phyloP scores from a whole-genome alignment of 2,888 invertebrate genomes.

The Sisyra nigra region DNA sequence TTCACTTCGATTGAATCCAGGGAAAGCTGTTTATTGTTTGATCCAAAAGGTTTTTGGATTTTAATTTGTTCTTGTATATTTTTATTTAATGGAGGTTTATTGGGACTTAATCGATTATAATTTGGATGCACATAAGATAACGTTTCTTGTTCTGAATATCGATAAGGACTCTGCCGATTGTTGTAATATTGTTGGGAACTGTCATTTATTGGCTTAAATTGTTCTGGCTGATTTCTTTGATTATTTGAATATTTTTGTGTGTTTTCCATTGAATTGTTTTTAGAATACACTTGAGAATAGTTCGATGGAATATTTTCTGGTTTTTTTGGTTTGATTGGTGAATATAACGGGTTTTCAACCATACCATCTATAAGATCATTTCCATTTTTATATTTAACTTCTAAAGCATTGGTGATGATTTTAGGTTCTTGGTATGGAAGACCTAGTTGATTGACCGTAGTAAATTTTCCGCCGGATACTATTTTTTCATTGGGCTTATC shows the following conservation, averaged over 20 bases:
- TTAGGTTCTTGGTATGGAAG: constrained; percentile 6
- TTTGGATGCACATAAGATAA: too few species aligned
- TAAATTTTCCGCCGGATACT: not conserved
- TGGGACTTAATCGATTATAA: too few species aligned
- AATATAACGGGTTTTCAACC: constrained; percentile 1
- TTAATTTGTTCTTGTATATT: too few species aligned
- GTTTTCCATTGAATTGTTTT: not conserved
- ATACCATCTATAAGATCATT: not conserved
- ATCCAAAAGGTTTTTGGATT: too few species aligned
- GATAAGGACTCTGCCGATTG: not conserved
- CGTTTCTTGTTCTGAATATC: not conserved
- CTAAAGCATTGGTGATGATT: constrained; percentile 2
- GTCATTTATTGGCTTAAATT: not conserved
- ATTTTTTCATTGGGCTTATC: not conserved
- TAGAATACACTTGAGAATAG: too few species aligned
- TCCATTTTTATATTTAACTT: not conserved
- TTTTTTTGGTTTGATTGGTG: not conserved
- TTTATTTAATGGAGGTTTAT: too few species aligned
- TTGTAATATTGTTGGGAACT: not conserved
- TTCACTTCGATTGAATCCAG: constrained; percentile 22
- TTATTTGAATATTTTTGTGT: not conserved
- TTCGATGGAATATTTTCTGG: not conserved
- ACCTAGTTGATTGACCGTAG: constrained; percentile 6
- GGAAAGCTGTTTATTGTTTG: constrained; percentile 16
- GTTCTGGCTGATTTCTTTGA: not conserved